Conservation (phyloP, 1,140 invertebrate species). For the Caenorhabditis inopinata region DNA sequence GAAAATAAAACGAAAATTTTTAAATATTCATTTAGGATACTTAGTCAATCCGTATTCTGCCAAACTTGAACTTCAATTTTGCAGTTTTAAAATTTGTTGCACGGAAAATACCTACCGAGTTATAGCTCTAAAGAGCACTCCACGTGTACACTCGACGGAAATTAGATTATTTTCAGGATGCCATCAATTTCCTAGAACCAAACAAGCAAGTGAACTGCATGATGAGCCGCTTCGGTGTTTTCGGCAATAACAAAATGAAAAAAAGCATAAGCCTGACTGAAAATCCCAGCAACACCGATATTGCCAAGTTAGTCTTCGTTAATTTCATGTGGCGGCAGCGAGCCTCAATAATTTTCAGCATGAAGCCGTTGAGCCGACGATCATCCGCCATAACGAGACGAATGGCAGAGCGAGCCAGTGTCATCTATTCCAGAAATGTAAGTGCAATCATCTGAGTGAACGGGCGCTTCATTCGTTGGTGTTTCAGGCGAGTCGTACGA, state of each 20-base stretch:
- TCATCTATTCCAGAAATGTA: constrained; percentile 15
- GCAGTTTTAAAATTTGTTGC: too few relatives aligned
- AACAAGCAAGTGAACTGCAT: neutral
- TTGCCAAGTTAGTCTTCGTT: neutral
- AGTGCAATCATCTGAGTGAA: neutral
- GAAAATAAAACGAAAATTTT: too few relatives aligned
- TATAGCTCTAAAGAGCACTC: too few relatives aligned
- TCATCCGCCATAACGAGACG: constrained; percentile 5
- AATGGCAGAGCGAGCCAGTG: neutral
- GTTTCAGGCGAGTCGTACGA: constrained; percentile 18
- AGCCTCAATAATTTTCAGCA: too few relatives aligned
- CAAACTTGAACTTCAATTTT: too few relatives aligned
- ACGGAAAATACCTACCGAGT: too few relatives aligned
- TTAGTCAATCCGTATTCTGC: too few relatives aligned
- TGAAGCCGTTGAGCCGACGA: constrained; percentile 1
- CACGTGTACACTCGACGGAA: too few relatives aligned
- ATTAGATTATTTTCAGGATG: constrained; percentile 42
- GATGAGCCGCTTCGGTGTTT: constrained; percentile 4
- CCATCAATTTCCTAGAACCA: constrained; percentile 36
- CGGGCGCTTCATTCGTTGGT: too few relatives aligned
- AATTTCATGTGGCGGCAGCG: too few relatives aligned
- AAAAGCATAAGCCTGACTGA: constrained; percentile 18
- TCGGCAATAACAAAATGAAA: constrained; percentile 5
- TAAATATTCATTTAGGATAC: too few relatives aligned
- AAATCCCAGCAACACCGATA: neutral